These are phyloP conservation scores for Pangasius sanitwongsei DNA, from an alignment of 2,797 vertebrate genomes.

Conservation along the genomic window DNA sequence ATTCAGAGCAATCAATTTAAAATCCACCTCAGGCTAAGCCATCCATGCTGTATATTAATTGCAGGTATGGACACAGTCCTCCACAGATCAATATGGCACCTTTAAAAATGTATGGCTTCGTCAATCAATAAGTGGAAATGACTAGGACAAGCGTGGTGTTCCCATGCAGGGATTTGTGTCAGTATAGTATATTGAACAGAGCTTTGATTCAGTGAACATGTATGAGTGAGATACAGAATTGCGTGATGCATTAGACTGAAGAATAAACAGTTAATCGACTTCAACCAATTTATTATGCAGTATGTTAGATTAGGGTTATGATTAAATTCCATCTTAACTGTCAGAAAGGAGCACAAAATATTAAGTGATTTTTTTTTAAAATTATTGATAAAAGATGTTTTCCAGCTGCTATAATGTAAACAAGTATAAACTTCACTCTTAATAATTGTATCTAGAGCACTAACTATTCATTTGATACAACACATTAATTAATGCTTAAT, in stretches of 20 bases:
- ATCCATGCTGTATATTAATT: conserved; percentile 44
- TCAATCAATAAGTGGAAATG: conserved; percentile 52
- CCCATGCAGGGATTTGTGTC: conserved; percentile 33
- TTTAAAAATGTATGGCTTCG: conserved; percentile 56
- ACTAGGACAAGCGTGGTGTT: conserved; percentile 16
- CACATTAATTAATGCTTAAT: not conserved
- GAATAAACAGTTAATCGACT: not conserved
- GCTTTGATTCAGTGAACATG: conserved; percentile 30
- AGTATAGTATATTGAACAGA: not conserved
- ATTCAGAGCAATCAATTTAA: conserved; percentile 32
- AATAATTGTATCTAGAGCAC: not conserved
- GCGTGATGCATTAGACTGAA: not conserved
- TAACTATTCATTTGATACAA: not conserved
- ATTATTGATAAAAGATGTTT: not conserved
- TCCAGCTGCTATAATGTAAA: conserved; percentile 2
- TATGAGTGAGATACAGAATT: not conserved
- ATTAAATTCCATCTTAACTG: not conserved
- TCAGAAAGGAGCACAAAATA: not conserved
- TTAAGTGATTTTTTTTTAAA: not conserved
- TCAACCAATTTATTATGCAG: not conserved
- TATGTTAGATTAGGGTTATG: not conserved
- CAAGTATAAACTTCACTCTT: not conserved
- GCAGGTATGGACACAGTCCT: conserved; percentile 34
- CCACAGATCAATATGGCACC: conserved; percentile 53
- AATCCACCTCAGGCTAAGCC: conserved; percentile 19